Conservation (phyloP, 2,888 invertebrate genomes). For the Cryptocephalus moraei region DNA sequence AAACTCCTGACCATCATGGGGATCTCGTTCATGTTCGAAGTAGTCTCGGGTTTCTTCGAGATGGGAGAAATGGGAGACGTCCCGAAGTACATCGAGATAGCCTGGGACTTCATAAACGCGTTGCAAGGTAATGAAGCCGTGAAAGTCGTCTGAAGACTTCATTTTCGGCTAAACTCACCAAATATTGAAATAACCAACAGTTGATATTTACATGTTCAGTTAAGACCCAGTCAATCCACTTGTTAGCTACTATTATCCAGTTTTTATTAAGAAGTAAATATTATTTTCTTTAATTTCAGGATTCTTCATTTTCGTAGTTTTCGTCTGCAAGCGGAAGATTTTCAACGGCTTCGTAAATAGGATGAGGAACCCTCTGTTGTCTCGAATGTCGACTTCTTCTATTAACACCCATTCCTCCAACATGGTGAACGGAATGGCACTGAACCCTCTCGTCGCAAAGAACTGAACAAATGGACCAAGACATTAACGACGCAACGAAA, state of each 20-base stretch:
- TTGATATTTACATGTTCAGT: no score
- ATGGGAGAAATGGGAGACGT: slow-evolving; percentile 39
- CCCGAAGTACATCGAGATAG: slow-evolving; percentile 30
- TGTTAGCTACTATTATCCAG: no score
- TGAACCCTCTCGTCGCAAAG: no score
- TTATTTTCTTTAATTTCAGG: slow-evolving; percentile 13
- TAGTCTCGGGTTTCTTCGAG: slow-evolving; percentile 49
- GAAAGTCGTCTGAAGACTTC: not conserved
- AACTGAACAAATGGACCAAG: no score
- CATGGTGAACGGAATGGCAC: not conserved
- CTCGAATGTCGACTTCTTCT: not conserved
- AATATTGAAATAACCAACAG: no score
- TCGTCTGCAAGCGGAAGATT: slow-evolving; percentile 20
- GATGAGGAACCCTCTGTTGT: not conserved
- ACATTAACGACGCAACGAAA: no score
- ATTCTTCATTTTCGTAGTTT: slow-evolving; percentile 20
- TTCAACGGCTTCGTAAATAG: not conserved
- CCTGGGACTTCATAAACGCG: slow-evolving; percentile 56
- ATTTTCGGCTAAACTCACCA: no score
- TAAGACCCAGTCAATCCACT: no score
- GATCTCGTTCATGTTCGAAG: slow-evolving; percentile 60
- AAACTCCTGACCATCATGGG: slow-evolving; percentile 76
- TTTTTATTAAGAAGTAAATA: no score
- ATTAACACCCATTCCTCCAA: not conserved
- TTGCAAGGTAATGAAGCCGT: slow-evolving; percentile 47